phyloP scores from a whole-genome alignment of 1,140 invertebrate species.

The Leucophenga varia region DNA sequence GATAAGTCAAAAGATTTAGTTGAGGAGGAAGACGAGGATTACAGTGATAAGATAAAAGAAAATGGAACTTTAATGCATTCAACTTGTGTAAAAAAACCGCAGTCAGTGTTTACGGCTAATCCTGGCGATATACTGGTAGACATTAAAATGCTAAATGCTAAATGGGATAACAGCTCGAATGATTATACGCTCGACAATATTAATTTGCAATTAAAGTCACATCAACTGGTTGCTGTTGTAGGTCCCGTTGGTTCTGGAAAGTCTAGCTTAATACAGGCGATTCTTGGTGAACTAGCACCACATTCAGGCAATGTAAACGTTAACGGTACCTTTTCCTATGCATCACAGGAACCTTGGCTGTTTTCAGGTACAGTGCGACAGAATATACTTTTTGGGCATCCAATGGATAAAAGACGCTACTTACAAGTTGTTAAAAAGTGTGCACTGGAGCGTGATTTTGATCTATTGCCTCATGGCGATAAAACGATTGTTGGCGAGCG shows the following conservation, averaged over 20 bases:
- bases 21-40: constrained; percentile 16
- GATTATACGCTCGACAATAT: constrained; percentile 34
- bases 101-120: constrained; percentile 58
- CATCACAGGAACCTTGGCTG: constrained; percentile 50
- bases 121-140: constrained; percentile 17
- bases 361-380: constrained; percentile 66
- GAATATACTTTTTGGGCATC: constrained; percentile 77
- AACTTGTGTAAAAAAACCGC: constrained; percentile 62
- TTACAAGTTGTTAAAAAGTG: constrained; percentile 65
- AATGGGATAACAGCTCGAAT: constrained; percentile 29
- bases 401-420: constrained; percentile 64
- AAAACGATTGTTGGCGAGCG: constrained; percentile 79
- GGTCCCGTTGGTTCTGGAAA: constrained; percentile 69
- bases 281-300: constrained; percentile 47
- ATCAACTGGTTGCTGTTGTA: constrained; percentile 64
- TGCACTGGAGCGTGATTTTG: constrained; percentile 70
- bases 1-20: constrained; percentile 7
- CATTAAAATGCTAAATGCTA: constrained; percentile 30
- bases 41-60: constrained; percentile 6
- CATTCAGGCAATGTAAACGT: constrained; percentile 24
- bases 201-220: constrained; percentile 40
- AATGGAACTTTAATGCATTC: not conserved
- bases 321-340: constrained; percentile 40
- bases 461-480: constrained; percentile 75
- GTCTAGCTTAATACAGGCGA: constrained; percentile 56